Evolutionary conservation across 2,888 invertebrate genomes (phyloP), one percentile per base, ranked within the genome.

Genomic region (Steinernema hermaphroditum): DNA sequence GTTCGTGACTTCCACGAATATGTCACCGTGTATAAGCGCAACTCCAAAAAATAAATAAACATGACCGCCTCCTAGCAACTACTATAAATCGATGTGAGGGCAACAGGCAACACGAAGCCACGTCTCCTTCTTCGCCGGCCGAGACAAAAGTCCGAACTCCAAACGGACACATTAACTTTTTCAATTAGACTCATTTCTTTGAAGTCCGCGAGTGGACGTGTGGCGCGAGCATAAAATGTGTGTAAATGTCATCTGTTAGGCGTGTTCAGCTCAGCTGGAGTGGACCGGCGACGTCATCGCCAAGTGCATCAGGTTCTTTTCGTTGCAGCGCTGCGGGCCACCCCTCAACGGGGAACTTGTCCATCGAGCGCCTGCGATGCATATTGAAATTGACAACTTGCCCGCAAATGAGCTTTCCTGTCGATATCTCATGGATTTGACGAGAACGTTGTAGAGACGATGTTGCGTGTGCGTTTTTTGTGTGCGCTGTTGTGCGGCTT

Each of bases 371-470:
- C 19, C 16, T 46, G 16, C 46, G 46, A n/a, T 46, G 46, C 46
- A 46, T 46, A 46, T 46, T 46, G 46, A 19, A 46, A 46, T 19
- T 46, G 46, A 46, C 46, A 46, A 46, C 9, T 46, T 46, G 46
- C 19, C 19, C 46, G 19, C 46, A 4, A 46, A 16, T 46, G 37
- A 37, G 37, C 12, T 37, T 37, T 37, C 37, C 37, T 37, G 37
- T 37, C 37, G 37, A 37, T 37, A 37, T 37, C 37, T 4, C 4
- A 12, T 37, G 37, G 37, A 37, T 12, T 4, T 12, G 37, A 4
- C 37, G 37, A 4, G 12, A 4, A 37, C 12, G 37, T 37, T 37
- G 37, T 12, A n/a, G n/a, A n/a, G 37, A 37, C 4, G 12, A 37
- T 37, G 37, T 37, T 37, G 37, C 37, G 37, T 37, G 37, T 12